Evolutionary conservation across 2,888 invertebrate species (phyloP).

Genomic region (Cetonia aurata): DNA sequence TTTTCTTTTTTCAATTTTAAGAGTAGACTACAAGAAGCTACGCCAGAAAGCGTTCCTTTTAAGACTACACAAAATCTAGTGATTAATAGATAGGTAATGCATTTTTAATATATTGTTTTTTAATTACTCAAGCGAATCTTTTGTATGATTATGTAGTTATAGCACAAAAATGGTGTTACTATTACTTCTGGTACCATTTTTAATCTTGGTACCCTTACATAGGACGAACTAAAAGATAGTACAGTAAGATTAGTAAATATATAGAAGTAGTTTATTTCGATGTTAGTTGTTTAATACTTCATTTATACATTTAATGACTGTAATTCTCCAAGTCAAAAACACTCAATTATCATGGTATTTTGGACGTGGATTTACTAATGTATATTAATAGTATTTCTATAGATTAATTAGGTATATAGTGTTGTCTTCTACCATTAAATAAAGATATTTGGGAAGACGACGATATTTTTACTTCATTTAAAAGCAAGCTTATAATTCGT

Average conservation of each 20-base stretch:
- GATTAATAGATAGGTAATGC: neutral
- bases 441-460: conserved; percentile 31
- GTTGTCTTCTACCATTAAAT: conserved; percentile 25
- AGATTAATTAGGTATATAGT: too few relatives aligned
- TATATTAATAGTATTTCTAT: too few relatives aligned
- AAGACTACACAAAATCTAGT: neutral
- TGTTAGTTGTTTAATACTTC: conserved; percentile 17
- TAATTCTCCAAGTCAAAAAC: conserved; percentile 7
- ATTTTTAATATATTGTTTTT: conserved; percentile 13
- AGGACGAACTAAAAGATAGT: conserved; percentile 32
- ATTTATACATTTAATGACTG: conserved; percentile 14
- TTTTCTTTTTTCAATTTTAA: neutral
- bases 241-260: conserved; percentile 4
- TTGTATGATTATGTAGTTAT: conserved; percentile 5
- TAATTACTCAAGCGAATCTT: conserved; percentile 20
- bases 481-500: conserved; percentile 18
- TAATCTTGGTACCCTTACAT: conserved; percentile 11
- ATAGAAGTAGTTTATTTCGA: conserved; percentile 31
- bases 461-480: conserved; percentile 28
- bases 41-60: neutral
- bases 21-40: conserved; percentile 1
- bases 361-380: conserved; percentile 3
- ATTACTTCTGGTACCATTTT: conserved; percentile 25
- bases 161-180: conserved; percentile 37
- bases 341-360: neutral